These are phyloP conservation scores for Calypte anna DNA, from an alignment of 2,113 vertebrate species.

Conservation along the genomic window DNA sequence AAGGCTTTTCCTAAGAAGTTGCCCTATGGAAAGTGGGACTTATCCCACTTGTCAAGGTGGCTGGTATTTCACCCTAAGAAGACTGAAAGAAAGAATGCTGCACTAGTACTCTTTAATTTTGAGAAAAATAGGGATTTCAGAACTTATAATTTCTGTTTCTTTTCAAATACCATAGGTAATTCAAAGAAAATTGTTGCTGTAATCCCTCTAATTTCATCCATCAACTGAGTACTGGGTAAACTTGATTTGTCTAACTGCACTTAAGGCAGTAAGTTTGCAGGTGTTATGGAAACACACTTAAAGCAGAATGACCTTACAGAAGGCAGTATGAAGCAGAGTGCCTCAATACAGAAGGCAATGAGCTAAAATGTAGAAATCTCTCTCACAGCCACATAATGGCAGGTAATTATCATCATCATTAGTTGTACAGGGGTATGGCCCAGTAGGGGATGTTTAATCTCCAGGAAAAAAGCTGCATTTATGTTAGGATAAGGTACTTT, in stretches of 20 bases:
- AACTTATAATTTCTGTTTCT: background rate
- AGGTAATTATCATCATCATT: background rate
- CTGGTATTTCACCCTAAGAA: background rate
- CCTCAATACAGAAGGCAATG: background rate
- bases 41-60: background rate
- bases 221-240: background rate
- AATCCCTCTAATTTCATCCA: slow-evolving; percentile 7
- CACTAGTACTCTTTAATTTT: background rate
- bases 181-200: background rate
- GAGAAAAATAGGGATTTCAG: background rate
- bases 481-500: background rate
- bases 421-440: background rate
- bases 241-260: background rate
- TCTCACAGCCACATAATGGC: background rate
- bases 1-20: background rate
- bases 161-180: background rate
- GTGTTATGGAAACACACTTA: background rate
- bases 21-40: background rate
- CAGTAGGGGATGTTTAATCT: background rate
- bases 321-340: background rate
- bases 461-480: background rate
- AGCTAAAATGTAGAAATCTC: background rate
- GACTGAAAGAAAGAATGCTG: background rate
- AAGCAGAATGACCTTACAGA: background rate
- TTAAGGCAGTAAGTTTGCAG: slow-evolving; percentile 6